Base-by-base conservation (phyloP, 2,888 invertebrate genomes). In the Scelioninae gen. 1 region DNA sequence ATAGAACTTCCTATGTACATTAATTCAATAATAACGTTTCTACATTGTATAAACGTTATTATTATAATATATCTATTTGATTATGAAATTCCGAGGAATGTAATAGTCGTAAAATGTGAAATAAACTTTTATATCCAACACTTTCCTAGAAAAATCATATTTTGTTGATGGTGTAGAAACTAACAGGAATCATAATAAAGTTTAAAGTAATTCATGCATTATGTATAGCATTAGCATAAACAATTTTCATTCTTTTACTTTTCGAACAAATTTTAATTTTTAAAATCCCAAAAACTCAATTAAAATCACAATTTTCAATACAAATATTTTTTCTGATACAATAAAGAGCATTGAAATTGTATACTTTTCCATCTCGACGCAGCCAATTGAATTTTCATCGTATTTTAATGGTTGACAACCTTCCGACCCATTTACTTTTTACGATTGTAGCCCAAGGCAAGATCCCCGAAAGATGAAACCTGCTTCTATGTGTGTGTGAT, bases 381-480 rank as follows among this genome's bases (percentile, higher is more conserved):
- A 13, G 11, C 32, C 56, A 31, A 74, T 55, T 56, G 56, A 38
- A 56, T 58, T 65, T 65, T 34, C 65, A 75, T 23, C 31, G 55
- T 13, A 63, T 63, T 38, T 65, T 74, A 55, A 63, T 55, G 43
- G 51, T n/a, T 32, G 38, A 40, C 31, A 49, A 32, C 49, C 10
- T 40, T 71, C 47, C 29, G 43, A 66, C 49, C 58, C 60, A 51
- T 51, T 71, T 49, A 40, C 49, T 60, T 60, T 71, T 56, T n/a
- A 69, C 45, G 68, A 56, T 69, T 56, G 68, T 34, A 43, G 66
- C 66, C 49, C 43, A 11, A 66, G 55, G 68, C 56, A 31, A 32
- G 56, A 69, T 56, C 56, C 56, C 29, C 68, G 68, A 56, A 69
- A 69, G 56, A 69, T 34, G 68, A 69, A 69, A 69, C 68, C 68